Conservation (phyloP, 2,797 vertebrate genomes). For the Cheracebus regulus region DNA sequence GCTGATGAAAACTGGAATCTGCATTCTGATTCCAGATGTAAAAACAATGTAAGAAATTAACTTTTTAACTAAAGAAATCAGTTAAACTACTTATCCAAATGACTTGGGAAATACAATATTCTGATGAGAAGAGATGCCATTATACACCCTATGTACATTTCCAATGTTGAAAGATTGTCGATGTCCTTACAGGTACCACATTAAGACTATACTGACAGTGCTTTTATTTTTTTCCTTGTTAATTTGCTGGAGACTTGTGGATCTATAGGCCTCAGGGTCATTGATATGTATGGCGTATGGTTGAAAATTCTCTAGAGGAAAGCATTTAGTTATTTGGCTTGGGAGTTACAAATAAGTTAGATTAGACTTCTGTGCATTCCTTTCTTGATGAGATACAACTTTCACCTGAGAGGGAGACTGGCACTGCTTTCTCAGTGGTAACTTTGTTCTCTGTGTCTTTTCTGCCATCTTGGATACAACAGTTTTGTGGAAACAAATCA, state of each 20-base stretch:
- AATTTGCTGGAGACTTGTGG: not conserved
- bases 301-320: not conserved
- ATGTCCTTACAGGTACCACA: not conserved
- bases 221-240: not conserved
- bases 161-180: not conserved
- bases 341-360: not conserved
- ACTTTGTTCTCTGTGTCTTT: not conserved
- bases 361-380: rapidly evolving
- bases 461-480: not conserved
- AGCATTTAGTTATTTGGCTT: not conserved
- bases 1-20: not conserved
- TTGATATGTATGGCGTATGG: rapidly evolving
- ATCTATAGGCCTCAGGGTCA: not conserved
- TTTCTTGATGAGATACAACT: not conserved
- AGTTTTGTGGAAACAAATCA: constrained; percentile 89
- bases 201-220: rapidly evolving
- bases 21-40: not conserved
- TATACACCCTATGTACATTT: not conserved
- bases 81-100: not conserved
- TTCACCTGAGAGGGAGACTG: rapidly evolving
- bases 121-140: not conserved
- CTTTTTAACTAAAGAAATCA: not conserved
- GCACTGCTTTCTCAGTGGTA: rapidly evolving
- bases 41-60: not conserved
- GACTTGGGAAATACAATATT: not conserved